phyloP scores from a whole-genome alignment of 2,113 vertebrate species.

The Girardinichthys multiradiatus region DNA sequence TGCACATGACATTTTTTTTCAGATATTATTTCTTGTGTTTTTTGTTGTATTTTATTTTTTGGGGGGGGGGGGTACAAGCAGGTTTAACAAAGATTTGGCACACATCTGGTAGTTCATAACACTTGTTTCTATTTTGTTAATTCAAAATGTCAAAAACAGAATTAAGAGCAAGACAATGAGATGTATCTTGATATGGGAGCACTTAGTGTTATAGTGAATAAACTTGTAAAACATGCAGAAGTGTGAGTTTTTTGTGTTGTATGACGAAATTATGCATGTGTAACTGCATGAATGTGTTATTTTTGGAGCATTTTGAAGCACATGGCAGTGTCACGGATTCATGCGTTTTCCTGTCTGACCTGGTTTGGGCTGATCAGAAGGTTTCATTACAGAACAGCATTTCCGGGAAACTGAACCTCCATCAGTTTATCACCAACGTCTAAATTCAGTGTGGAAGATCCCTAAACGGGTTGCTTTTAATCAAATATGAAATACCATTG shows the following conservation, averaged over 20 bases:
- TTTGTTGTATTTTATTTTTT: slow-evolving; percentile 57
- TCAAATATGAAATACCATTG: not conserved
- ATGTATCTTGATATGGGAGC: slow-evolving; percentile 82
- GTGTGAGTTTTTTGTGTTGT: slow-evolving; percentile 22
- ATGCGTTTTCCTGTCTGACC: slow-evolving; percentile 24
- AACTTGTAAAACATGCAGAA: slow-evolving; percentile 72
- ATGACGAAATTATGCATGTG: not conserved
- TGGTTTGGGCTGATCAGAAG: slow-evolving; percentile 13
- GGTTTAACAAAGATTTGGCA: slow-evolving; percentile 35
- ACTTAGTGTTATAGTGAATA: slow-evolving; percentile 87
- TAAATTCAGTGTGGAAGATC: not conserved
- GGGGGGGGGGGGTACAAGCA: not conserved
- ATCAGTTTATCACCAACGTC: slow-evolving; percentile 14
- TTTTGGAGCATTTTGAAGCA: not conserved
- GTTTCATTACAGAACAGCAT: slow-evolving; percentile 22
- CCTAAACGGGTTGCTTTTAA: not conserved
- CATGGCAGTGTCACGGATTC: not conserved
- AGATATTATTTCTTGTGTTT: slow-evolving; percentile 56
- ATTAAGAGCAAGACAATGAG: slow-evolving; percentile 69
- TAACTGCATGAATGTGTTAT: not conserved
- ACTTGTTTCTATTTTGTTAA: slow-evolving; percentile 81
- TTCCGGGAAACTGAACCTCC: slow-evolving; percentile 33
- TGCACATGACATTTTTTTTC: slow-evolving; percentile 72
- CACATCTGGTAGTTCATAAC: slow-evolving; percentile 77
- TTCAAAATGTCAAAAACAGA: slow-evolving; percentile 73